Percentiles rank a stretch among this genome's conserved stretches.
These are phyloP conservation scores for Trimorus sp. DNA, from an alignment of 2,888 invertebrate species.

Conservation along the genomic window DNA sequence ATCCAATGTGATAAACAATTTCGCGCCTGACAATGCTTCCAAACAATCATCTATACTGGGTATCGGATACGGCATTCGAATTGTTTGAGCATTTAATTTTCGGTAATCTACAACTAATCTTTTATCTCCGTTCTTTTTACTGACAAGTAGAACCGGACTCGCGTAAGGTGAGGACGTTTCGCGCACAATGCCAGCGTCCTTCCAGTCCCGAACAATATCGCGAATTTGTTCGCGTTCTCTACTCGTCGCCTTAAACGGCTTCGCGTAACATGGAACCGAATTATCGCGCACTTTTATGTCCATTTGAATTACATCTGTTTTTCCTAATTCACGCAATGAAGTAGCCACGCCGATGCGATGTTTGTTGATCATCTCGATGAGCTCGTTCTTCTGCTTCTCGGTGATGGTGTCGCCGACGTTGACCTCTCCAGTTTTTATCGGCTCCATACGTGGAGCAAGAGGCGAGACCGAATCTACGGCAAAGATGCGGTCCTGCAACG, in stretches of 20 bases:
- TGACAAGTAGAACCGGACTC: too few species aligned
- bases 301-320: not conserved
- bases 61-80: too few species aligned
- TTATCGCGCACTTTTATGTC: not conserved
- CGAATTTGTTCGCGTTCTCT: too few species aligned
- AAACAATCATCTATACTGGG: too few species aligned
- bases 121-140: too few species aligned
- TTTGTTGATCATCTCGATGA: not conserved
- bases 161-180: too few species aligned
- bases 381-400: not conserved
- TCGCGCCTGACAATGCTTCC: too few species aligned
- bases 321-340: not conserved
- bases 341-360: not conserved
- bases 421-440: not conserved
- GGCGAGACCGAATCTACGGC: not conserved
- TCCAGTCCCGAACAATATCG: too few species aligned
- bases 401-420: constrained; percentile 5
- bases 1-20: too few species aligned
- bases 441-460: not conserved
- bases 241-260: not conserved
- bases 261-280: not conserved
- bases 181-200: too few species aligned
- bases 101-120: too few species aligned
- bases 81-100: too few species aligned
- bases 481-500: not conserved